Base-by-base conservation (phyloP, 1,140 invertebrate genomes). In the Zophobas morio region DNA sequence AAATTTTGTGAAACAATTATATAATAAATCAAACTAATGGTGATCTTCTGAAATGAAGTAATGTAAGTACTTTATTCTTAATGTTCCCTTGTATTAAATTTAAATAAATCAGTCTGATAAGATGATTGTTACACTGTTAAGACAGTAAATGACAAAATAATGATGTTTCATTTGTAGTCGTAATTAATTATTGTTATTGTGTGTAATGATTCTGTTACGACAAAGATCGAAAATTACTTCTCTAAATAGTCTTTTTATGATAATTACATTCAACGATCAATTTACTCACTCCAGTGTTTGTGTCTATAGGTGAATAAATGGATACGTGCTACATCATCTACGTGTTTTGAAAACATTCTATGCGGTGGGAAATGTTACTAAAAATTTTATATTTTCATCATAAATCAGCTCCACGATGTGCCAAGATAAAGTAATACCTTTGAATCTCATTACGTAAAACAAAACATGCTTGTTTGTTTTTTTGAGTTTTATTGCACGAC, bases 241-340 rank as follows among this genome's bases (percentile, higher is more conserved):
- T 60, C 56, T 39, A 60, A 60, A 60, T 37, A 60, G 56, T 57
- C 56, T 60, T 60, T 60, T 60, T 60, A 60, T 60, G 56, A 60
- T 60, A 60, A 60, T 60, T 33, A 60, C 56, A n/a, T 37, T 36
- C 36, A 54, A 54, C 35, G 53, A 37, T 56, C 54, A 56, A 56
- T 56, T 56, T 56, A 60, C 34, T 60, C 35, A 60, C 37, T 60
- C 34, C 36, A 35, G 56, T 60, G 56, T 39, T 60, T 60, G 56
- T 60, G 32, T 37, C 56, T 6, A 6, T 54, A 34, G 35, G 53
- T 54, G 53, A 20, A 54, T 34, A 51, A 20, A 20, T 20, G 20
- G 20, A 20, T 20, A 20, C 20, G 20, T 20, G 20, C 20, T 20
- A 20, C 20, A 20, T 20, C 20, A 20, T 20, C 20, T 20, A 20